Evolutionary conservation across 2,113 vertebrate genomes (phyloP).

Genomic region (Uropsilus gracilis): DNA sequence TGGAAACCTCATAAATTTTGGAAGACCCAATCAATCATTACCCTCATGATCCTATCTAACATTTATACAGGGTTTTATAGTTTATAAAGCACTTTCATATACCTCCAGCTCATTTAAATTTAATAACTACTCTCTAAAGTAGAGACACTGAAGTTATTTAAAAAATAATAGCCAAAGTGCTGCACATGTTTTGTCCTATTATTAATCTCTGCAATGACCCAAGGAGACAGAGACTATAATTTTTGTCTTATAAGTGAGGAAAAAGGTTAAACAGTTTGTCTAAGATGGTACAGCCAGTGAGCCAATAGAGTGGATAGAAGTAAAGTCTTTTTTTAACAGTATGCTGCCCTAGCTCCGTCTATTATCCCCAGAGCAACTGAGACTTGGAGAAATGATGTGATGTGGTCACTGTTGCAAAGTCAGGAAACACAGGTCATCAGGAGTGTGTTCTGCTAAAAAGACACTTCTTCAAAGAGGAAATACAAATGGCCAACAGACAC

Average conservation of each 20-base stretch:
- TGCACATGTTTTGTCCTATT: not conserved
- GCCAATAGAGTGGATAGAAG: not conserved
- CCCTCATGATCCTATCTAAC: not conserved
- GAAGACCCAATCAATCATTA: not conserved
- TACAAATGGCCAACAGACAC: too few species aligned
- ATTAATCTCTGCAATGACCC: conserved; percentile 21
- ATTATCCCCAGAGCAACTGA: not conserved
- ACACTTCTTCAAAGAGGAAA: too few species aligned
- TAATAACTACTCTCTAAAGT: conserved; percentile 22
- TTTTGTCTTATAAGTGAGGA: conserved; percentile 20
- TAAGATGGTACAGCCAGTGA: not conserved
- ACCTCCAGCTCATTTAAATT: conserved; percentile 57
- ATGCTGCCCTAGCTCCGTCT: not conserved
- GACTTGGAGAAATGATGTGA: not conserved
- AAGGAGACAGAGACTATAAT: not conserved
- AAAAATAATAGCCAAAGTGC: conserved; percentile 32
- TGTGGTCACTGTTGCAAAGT: not conserved
- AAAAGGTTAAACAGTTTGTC: conserved; percentile 23
- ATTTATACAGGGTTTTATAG: not conserved
- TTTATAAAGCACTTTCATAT: conserved; percentile 38
- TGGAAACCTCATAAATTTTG: not conserved
- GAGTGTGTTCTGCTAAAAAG: not conserved
- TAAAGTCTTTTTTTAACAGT: not conserved
- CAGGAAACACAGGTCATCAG: not conserved
- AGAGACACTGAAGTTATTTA: not conserved